Percentiles rank a stretch among this genome's conserved stretches.
phyloP scores from a whole-genome alignment of 1,140 invertebrate genomes.

The Agrilus planipennis region DNA sequence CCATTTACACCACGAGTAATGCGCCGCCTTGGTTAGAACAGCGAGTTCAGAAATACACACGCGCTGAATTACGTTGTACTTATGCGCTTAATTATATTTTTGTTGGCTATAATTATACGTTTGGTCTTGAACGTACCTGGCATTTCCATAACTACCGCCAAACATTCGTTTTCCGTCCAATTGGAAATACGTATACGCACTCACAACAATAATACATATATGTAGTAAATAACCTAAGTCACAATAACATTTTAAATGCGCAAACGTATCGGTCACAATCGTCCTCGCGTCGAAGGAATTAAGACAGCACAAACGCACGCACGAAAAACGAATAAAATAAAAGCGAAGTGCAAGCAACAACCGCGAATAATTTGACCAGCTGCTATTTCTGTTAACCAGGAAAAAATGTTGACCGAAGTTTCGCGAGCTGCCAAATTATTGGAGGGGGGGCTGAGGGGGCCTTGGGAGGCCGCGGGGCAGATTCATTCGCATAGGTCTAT shows the following conservation, averaged over 20 bases:
- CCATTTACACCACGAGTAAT: too few relatives aligned
- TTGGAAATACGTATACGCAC: conserved; percentile 4
- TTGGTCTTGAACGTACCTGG: conserved; percentile 16
- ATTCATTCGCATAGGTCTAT: conserved; percentile 19
- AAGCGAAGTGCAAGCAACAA: conserved; percentile 10
- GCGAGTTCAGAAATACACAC: too few relatives aligned
- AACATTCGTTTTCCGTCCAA: background rate
- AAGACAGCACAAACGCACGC: conserved; percentile 9
- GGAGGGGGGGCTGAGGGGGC: conserved; percentile 12
- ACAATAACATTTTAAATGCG: conserved; percentile 10
- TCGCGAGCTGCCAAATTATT: conserved; percentile 22
- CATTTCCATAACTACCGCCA: conserved; percentile 17
- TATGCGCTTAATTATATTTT: too few relatives aligned
- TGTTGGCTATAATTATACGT: too few relatives aligned
- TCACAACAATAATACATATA: conserved; percentile 5
- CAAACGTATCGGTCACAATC: too few relatives aligned
- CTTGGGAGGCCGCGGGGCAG: conserved; percentile 12
- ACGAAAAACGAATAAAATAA: conserved; percentile 1
- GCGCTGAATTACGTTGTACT: too few relatives aligned
- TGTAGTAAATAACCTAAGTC: background rate
- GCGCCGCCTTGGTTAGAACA: too few relatives aligned
- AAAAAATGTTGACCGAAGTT: conserved; percentile 25
- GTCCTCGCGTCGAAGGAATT: conserved; percentile 12
- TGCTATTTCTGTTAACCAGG: conserved; percentile 31
- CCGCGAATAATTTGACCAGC: conserved; percentile 20